These are phyloP conservation scores for Netelia fuscicornis DNA, from an alignment of 2,888 invertebrate genomes.

Conservation along the genomic window DNA sequence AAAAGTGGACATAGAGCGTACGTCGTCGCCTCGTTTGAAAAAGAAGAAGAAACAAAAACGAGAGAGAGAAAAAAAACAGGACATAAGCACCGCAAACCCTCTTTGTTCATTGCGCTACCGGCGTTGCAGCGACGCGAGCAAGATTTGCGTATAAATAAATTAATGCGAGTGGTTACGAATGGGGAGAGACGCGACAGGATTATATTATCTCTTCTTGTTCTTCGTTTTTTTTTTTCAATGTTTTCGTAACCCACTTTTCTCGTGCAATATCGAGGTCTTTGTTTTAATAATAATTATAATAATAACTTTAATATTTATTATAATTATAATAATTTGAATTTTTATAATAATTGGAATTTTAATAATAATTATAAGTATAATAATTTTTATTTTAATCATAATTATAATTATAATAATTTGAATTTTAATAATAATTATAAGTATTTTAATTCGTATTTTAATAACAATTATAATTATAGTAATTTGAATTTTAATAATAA, in stretches of 20 bases:
- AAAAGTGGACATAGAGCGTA: conserved; percentile 6
- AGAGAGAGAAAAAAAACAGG: background rate
- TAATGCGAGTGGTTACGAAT: background rate
- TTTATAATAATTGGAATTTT: too few relatives aligned
- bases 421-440: too few relatives aligned
- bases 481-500: too few relatives aligned
- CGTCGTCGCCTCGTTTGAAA: conserved; percentile 61
- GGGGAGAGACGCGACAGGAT: conserved; percentile 15
- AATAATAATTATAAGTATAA: too few relatives aligned
- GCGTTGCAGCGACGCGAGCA: background rate
- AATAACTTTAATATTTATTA: background rate
- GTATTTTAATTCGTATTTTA: too few relatives aligned
- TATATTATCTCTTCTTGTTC: conserved; percentile 25
- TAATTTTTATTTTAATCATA: too few relatives aligned
- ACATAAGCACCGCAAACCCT: conserved; percentile 35
- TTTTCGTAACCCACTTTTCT: conserved; percentile 60
- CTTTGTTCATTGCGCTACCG: conserved; percentile 56
- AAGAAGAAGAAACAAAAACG: background rate
- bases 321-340: too few relatives aligned
- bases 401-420: too few relatives aligned
- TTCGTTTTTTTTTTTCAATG: conserved; percentile 18
- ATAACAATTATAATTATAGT: too few relatives aligned
- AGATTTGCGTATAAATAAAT: conserved; percentile 37
- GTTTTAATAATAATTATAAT: conserved; percentile 1
- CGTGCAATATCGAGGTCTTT: conserved; percentile 11